Conservation (phyloP, 1,140 invertebrate genomes). For the Bicyclus anynana region DNA sequence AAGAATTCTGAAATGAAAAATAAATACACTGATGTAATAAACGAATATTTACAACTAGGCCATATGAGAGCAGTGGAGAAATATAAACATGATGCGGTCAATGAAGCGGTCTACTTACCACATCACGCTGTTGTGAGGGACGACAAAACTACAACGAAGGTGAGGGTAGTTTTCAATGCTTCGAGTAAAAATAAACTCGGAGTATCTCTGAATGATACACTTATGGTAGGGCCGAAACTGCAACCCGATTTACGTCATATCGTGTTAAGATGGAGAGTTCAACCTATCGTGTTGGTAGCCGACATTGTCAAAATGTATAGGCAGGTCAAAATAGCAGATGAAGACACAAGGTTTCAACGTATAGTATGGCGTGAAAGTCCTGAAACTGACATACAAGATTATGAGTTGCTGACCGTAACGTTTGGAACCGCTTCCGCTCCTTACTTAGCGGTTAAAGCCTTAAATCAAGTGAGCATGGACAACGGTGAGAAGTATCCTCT, state of each 20-base stretch:
- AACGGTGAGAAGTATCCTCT: not conserved
- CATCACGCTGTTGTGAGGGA: not conserved
- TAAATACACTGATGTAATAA: not conserved
- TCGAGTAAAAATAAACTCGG: not conserved
- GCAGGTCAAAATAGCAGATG: not conserved
- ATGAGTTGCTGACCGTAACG: not conserved
- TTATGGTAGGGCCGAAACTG: constrained; percentile 5
- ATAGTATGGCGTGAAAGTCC: not conserved
- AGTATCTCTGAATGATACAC: constrained; percentile 4
- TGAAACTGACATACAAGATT: not conserved
- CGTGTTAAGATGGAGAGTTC: constrained; percentile 1
- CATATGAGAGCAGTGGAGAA: not conserved
- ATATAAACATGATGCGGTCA: not conserved
- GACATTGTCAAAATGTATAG: constrained; percentile 17
- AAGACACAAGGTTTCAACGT: not conserved
- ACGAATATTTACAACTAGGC: not conserved
- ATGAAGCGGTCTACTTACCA: not conserved
- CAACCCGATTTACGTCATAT: constrained; percentile 4
- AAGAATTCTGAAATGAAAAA: not conserved
- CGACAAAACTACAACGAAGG: not conserved
- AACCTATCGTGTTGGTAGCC: not conserved
- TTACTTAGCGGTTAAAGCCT: constrained; percentile 5
- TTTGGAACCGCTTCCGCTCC: constrained; percentile 9
- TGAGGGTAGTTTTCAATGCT: constrained; percentile 1
- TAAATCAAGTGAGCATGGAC: not conserved